Evolutionary conservation across 2,113 vertebrate species (phyloP).

Genomic region (Microtus pennsylvanicus): DNA sequence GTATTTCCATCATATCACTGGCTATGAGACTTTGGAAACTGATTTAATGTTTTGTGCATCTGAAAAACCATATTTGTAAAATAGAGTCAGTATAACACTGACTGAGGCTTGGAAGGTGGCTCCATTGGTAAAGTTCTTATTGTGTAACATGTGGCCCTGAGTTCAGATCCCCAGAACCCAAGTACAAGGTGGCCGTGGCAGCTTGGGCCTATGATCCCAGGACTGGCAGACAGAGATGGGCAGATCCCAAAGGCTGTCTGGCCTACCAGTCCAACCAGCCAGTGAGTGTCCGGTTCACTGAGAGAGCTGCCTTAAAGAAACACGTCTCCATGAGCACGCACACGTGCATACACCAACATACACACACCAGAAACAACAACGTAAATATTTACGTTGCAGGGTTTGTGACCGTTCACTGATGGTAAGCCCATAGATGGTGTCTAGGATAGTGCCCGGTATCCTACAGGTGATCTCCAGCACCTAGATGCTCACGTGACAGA

Average conservation of each 20-base stretch:
- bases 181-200: neutral
- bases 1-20: neutral
- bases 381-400: neutral
- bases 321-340: neutral
- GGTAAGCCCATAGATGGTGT: neutral
- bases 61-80: slow-evolving; percentile 23
- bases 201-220: neutral
- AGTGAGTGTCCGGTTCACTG: neutral
- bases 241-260: neutral
- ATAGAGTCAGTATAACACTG: neutral
- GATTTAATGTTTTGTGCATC: slow-evolving; percentile 29
- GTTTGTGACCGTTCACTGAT: neutral
- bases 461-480: neutral
- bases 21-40: slow-evolving; percentile 11
- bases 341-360: neutral
- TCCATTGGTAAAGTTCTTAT: neutral
- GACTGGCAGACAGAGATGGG: neutral
- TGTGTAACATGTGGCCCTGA: neutral
- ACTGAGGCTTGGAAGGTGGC: neutral
- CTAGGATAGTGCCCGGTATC: neutral
- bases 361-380: too few species aligned
- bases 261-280: too few species aligned
- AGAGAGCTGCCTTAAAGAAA: neutral
- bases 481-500: neutral
- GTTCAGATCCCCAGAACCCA: neutral